Conservation (phyloP, 2,797 vertebrate species). For the Paratrypauchen microcephalus region DNA sequence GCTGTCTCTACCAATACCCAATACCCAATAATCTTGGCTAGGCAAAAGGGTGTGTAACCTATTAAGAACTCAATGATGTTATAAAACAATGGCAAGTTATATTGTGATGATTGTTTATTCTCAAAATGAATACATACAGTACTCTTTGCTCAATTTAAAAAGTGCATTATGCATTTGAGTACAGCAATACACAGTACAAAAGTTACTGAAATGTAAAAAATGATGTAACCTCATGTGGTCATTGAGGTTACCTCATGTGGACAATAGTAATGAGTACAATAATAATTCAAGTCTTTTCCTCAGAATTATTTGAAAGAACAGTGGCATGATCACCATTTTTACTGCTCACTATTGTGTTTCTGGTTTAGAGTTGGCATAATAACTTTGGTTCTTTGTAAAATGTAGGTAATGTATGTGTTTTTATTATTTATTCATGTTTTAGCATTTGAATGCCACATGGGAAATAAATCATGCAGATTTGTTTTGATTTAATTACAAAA, state of each 20-base stretch:
- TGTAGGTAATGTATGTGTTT: constrained; percentile 20
- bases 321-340: constrained; percentile 59
- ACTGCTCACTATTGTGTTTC: constrained; percentile 55
- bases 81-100: constrained; percentile 46
- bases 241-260: neutral
- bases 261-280: constrained; percentile 61
- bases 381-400: constrained; percentile 75
- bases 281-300: constrained; percentile 53
- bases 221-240: constrained; percentile 59
- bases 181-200: constrained; percentile 90
- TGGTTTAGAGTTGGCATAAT: constrained; percentile 55
- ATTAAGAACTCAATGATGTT: constrained; percentile 67
- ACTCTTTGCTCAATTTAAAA: constrained; percentile 89
- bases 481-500: constrained; percentile 62
- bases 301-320: constrained; percentile 61
- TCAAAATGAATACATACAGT: constrained; percentile 89
- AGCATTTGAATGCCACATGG: constrained; percentile 57
- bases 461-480: constrained; percentile 15
- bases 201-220: constrained; percentile 85
- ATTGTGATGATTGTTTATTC: constrained; percentile 78
- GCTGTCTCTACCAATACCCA: constrained; percentile 26
- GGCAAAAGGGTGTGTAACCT: constrained; percentile 40
- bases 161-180: constrained; percentile 94
- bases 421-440: constrained; percentile 58
- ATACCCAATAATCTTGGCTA: constrained; percentile 13